Evolutionary conservation across 2,113 vertebrate genomes (phyloP).

Genomic region (Chelonoidis abingdonii): DNA sequence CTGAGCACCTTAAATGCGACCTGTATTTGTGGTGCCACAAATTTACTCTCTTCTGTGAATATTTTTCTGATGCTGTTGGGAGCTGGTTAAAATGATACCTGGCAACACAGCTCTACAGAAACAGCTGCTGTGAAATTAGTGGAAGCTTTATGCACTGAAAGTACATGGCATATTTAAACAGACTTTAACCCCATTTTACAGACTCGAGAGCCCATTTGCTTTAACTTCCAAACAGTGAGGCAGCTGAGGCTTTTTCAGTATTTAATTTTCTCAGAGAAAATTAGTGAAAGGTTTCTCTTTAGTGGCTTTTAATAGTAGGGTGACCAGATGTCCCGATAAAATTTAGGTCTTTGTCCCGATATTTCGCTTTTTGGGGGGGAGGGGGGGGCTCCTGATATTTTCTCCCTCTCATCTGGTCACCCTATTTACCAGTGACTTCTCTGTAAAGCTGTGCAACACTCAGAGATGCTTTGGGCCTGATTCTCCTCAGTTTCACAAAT

Average conservation of each 20-base stretch:
- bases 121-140: conserved; percentile 67
- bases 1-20: not conserved
- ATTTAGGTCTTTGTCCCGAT: too few relatives aligned
- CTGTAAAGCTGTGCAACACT: not conserved
- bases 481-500: not conserved
- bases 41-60: not conserved
- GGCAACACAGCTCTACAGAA: conserved; percentile 54
- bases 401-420: too few relatives aligned
- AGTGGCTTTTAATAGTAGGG: not conserved
- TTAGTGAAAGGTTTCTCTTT: not conserved
- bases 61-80: not conserved
- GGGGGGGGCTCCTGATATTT: too few relatives aligned
- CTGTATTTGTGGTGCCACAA: not conserved
- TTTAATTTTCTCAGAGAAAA: not conserved
- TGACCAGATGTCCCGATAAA: too few relatives aligned
- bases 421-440: not conserved
- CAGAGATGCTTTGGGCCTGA: not conserved
- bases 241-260: not conserved
- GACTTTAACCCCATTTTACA: conserved; percentile 41
- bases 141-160: conserved; percentile 60
- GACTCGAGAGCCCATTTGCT: conserved; percentile 44
- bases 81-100: conserved; percentile 26
- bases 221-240: not conserved
- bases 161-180: conserved; percentile 46
- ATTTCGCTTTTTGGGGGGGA: too few relatives aligned